Evolutionary conservation across 2,113 vertebrate genomes (phyloP).

Genomic region (Dolichallabes microphthalmus): DNA sequence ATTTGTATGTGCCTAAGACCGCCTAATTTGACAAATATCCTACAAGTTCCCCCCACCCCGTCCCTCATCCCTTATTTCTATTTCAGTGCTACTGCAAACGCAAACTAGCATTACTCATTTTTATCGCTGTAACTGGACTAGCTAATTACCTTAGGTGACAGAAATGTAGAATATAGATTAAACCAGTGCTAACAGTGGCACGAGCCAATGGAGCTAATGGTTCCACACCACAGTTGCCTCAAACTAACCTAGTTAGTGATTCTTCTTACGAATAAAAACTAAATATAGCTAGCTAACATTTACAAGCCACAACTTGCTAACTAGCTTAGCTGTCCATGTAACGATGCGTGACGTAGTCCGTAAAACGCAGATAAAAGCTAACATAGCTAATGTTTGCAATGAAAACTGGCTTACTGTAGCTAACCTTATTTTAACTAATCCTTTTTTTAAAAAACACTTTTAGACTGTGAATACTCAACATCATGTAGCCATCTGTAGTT

Average conservation of each 20-base stretch:
- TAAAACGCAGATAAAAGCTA: neutral
- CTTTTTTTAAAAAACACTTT: neutral
- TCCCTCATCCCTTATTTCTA: no score
- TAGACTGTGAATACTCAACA: neutral
- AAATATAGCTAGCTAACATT: neutral
- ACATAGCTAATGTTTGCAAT: neutral
- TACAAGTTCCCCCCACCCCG: no score
- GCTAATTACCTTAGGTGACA: neutral
- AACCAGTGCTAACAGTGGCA: neutral
- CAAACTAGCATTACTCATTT: neutral
- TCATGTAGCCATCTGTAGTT: neutral
- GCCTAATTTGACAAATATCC: no score
- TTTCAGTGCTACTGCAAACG: no score
- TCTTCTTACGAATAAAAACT: neutral
- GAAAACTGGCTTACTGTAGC: neutral
- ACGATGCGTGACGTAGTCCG: neutral
- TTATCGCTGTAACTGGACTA: neutral
- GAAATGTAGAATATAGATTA: neutral
- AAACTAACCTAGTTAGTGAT: neutral
- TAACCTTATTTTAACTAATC: no score
- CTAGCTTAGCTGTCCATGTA: neutral
- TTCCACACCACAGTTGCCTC: neutral
- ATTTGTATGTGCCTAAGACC: no score
- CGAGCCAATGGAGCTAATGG: neutral
- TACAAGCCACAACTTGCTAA: neutral